phyloP scores from a whole-genome alignment of 2,797 vertebrate genomes.

The Basileuterus tristriatus region DNA sequence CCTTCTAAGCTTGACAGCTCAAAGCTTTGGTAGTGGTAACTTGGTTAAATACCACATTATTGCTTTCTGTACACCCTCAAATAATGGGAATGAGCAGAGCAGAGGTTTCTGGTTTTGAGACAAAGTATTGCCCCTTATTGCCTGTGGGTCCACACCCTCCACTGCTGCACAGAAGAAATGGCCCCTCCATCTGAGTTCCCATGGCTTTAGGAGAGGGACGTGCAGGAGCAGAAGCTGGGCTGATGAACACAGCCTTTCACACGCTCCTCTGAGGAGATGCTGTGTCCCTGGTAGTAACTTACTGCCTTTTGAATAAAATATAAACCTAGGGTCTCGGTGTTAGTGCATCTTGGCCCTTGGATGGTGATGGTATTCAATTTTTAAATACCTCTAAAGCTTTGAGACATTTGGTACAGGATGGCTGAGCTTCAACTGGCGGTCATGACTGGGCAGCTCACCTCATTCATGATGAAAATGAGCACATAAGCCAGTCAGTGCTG shows the following conservation, averaged over 20 bases:
- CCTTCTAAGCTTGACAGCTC: background rate
- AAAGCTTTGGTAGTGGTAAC: background rate
- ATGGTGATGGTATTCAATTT: background rate
- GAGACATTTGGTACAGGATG: background rate
- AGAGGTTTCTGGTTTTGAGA: background rate
- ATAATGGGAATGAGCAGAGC: background rate
- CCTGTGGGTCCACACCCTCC: background rate
- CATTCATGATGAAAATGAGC: background rate
- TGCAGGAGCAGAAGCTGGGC: background rate
- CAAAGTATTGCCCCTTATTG: background rate
- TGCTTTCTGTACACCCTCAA: background rate
- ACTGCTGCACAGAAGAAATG: background rate
- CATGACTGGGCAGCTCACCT: background rate
- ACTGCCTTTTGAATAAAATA: background rate
- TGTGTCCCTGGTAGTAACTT: background rate
- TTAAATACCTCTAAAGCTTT: background rate
- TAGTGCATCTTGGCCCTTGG: background rate
- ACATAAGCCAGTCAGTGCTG: background rate
- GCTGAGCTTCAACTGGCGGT: background rate
- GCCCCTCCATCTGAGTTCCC: background rate
- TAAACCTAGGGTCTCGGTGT: background rate
- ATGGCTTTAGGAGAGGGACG: rapidly evolving
- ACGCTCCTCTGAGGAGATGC: background rate
- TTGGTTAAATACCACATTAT: background rate
- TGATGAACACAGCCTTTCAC: background rate